These are phyloP conservation scores for Steinernema carpocapsae DNA, from an alignment of 2,888 invertebrate species.

Conservation along the genomic window DNA sequence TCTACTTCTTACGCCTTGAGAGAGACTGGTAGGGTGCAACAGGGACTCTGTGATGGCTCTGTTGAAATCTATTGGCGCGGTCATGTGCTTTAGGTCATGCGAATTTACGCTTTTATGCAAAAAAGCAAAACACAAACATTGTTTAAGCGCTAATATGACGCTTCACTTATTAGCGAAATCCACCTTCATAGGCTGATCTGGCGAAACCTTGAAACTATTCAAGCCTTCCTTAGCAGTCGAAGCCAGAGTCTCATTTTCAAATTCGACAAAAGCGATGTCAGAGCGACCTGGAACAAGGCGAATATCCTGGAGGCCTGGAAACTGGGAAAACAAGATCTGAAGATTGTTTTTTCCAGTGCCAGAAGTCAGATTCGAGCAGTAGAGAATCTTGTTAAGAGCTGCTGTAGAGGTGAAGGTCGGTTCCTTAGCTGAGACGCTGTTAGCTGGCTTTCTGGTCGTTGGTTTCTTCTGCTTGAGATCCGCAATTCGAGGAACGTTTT, in stretches of 20 bases:
- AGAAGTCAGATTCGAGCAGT: constrained; percentile 96
- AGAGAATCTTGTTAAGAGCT: constrained; percentile 98
- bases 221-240: constrained; percentile 94
- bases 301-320: constrained; percentile 98
- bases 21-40: no score
- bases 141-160: no score
- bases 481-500: neutral
- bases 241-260: constrained; percentile 90
- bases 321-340: constrained; percentile 96
- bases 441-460: neutral
- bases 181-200: constrained; percentile 98
- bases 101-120: no score
- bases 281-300: constrained; percentile 95
- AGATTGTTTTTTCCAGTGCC: constrained; percentile 99
- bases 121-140: no score
- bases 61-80: no score
- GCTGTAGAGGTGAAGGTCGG: constrained; percentile 39
- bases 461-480: neutral
- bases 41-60: no score
- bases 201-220: constrained; percentile 93
- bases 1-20: no score
- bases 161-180: constrained; percentile 98
- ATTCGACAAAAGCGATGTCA: constrained; percentile 99
- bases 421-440: neutral
- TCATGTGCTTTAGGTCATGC: no score